Base-by-base conservation (phyloP, 2,797 vertebrate genomes). In the Scomberomorus guttatus region DNA sequence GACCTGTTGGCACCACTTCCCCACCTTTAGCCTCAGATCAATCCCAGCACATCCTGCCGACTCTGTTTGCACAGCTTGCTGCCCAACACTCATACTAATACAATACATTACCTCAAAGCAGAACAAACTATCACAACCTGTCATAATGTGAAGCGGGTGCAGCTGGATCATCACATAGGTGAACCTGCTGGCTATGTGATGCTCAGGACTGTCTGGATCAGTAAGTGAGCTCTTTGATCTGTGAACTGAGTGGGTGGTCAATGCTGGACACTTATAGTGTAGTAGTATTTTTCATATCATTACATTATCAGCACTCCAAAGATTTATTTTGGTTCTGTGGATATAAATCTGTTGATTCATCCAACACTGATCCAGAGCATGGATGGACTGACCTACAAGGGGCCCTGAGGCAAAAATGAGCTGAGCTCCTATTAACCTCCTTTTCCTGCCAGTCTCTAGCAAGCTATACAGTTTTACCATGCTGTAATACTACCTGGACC, bases 61-160 rank as follows among this genome's bases (percentile, higher is more conserved):
- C 84, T 82, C 77, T 94, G 92, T 94, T 94, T 94, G 91, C 85
- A 89, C 92, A 94, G 92, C 94, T 94, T 92, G 93, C 84, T 75
- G 85, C 73, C 76, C 77, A 81, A 75, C 75, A 32, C 88, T 83
- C 85, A 87, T 87, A 87, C 92, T 88, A 84, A 92, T 90, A 90
- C 88, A 88, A 89, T 81, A 89, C 81, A 86, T 87, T 76, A 92
- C 82, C 89, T 87, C 77, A 81, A 82, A 87, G 84, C 83, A 90
- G 66, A 90, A 66, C 87, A 83, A 87, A 87, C 72, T 55, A 81
- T 79, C 72, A 48, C 78, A 81, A 84, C 75, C 84, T 85, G 70
- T 83, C 81, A 82, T 82, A 74, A 70, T 82, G 82, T 68, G 59
- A 74, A 76, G 34, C 60, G 69, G 52, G 15, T 56, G 61, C 71